phyloP scores from a whole-genome alignment of 2,113 vertebrate species.

The Peromyscus polionotus region DNA sequence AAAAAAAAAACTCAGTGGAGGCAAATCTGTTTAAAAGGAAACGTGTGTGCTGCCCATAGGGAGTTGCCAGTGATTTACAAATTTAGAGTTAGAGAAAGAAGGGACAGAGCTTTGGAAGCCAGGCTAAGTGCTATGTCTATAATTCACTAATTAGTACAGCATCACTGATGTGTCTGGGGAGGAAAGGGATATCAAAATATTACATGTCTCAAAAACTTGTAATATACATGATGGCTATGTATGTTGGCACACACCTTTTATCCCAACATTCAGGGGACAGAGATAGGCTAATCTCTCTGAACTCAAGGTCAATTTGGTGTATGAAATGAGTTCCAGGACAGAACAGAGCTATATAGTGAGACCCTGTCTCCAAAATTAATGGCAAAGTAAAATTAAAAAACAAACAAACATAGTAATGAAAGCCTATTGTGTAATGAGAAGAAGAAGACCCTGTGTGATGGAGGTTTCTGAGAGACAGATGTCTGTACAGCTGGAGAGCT shows the following conservation, averaged over 20 bases:
- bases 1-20: not conserved
- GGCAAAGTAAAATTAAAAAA: not conserved
- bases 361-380: not conserved
- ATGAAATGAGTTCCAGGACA: not conserved
- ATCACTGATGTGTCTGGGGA: not conserved
- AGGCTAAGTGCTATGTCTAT: not conserved
- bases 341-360: not conserved
- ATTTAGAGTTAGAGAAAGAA: not conserved
- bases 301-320: not conserved
- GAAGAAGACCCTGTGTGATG: not conserved
- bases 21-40: not conserved
- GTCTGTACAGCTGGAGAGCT: too few species aligned
- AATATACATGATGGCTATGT: not conserved
- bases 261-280: too few species aligned
- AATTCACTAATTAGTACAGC: not conserved
- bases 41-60: fast-evolving
- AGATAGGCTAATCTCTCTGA: not conserved
- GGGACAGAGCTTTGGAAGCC: not conserved
- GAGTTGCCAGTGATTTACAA: not conserved
- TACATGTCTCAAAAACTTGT: not conserved
- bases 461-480: not conserved
- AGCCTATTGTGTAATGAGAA: fast-evolving
- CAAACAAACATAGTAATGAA: not conserved
- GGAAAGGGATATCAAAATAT: not conserved
- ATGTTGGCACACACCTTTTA: not conserved